phyloP scores from a whole-genome alignment of 2,888 invertebrate species.

The Idaea aversata region DNA sequence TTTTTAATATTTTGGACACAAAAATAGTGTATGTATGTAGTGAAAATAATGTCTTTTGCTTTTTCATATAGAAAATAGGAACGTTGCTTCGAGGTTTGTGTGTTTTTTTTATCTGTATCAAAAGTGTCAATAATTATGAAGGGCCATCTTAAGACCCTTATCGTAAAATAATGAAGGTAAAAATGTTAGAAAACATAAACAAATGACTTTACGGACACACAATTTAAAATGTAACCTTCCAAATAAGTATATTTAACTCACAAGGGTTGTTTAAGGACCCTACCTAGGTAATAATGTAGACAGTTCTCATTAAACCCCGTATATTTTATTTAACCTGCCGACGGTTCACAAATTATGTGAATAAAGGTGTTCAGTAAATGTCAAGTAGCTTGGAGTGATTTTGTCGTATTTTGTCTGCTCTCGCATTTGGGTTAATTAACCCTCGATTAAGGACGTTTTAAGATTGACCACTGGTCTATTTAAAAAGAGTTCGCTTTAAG shows the following conservation, averaged over 20 bases:
- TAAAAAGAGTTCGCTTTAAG: too few species aligned
- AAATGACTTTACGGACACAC: conserved; percentile 29
- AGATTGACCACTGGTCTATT: too few species aligned
- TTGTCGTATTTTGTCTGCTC: conserved; percentile 11
- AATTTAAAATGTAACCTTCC: conserved; percentile 33
- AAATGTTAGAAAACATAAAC: conserved; percentile 32
- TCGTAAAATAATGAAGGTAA: conserved; percentile 33
- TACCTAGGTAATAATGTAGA: conserved; percentile 44
- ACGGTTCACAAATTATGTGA: conserved; percentile 50
- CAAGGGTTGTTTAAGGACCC: conserved; percentile 34
- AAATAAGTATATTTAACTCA: conserved; percentile 28
- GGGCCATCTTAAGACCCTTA: conserved; percentile 30
- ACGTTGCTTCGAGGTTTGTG: too few species aligned
- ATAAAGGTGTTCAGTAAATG: conserved; percentile 22
- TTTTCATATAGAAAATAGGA: too few species aligned
- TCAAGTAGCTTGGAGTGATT: conserved; percentile 14
- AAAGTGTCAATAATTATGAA: neutral
- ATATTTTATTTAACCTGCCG: conserved; percentile 56
- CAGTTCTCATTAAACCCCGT: conserved; percentile 54
- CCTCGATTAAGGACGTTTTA: too few species aligned
- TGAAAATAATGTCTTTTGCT: too few species aligned
- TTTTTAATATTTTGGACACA: too few species aligned
- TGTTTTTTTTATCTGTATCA: too few species aligned
- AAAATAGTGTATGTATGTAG: too few species aligned
- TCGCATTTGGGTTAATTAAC: conserved; percentile 20